phyloP scores from a whole-genome alignment of 2,113 vertebrate genomes.

The Pterocles burchelli region DNA sequence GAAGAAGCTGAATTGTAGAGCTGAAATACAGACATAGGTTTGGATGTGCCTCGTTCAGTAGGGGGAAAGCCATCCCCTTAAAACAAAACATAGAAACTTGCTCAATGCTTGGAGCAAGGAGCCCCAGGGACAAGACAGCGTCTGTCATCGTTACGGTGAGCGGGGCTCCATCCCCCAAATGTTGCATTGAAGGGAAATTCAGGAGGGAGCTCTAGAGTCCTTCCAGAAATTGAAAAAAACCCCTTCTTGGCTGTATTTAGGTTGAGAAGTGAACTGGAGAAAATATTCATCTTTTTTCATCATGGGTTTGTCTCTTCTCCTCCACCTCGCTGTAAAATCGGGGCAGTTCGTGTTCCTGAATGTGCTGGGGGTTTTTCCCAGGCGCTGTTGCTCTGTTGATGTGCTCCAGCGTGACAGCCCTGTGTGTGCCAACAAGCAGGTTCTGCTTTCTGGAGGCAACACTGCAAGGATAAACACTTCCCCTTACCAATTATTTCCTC shows the following conservation, averaged over 20 bases:
- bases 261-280: neutral
- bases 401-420: neutral
- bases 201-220: neutral
- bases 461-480: neutral
- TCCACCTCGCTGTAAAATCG: neutral
- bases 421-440: neutral
- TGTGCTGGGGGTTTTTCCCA: neutral
- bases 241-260: neutral
- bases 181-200: neutral
- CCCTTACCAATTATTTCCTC: neutral
- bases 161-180: neutral
- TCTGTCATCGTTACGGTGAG: neutral
- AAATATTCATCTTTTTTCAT: neutral
- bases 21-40: neutral
- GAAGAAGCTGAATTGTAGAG: neutral
- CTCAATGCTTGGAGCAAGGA: neutral
- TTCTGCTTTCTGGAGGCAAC: neutral
- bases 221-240: neutral
- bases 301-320: neutral
- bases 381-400: neutral
- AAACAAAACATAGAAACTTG: neutral
- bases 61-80: neutral
- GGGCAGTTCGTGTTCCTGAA: neutral
- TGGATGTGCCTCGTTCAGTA: neutral
- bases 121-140: fast-evolving